phyloP scores from a whole-genome alignment of 2,113 vertebrate species.

The Cromileptes altivelis region DNA sequence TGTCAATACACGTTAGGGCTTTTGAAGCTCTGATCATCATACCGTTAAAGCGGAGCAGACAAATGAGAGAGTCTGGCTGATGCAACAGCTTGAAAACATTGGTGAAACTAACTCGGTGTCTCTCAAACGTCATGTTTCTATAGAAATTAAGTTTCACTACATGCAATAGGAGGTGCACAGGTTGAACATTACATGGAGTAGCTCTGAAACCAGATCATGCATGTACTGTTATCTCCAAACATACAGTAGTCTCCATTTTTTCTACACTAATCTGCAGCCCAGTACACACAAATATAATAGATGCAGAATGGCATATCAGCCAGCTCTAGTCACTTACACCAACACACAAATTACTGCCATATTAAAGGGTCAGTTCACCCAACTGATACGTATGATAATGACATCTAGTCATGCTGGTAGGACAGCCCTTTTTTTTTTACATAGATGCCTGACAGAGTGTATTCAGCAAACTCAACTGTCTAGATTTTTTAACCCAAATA shows the following conservation, averaged over 20 bases:
- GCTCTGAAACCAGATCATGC: constrained; percentile 11
- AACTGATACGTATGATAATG: background rate
- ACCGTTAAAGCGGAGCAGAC: constrained; percentile 62
- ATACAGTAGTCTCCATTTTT: background rate
- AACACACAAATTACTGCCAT: background rate
- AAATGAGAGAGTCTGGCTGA: constrained; percentile 71
- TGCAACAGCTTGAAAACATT: constrained; percentile 78
- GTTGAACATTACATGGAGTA: constrained; percentile 14
- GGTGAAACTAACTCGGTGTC: constrained; percentile 43
- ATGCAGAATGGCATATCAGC: background rate
- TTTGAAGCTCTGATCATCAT: constrained; percentile 72
- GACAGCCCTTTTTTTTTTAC: background rate
- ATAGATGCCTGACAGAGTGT: background rate
- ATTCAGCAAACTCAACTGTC: background rate
- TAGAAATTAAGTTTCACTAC: constrained; percentile 48
- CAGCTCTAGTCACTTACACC: background rate
- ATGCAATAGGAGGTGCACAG: constrained; percentile 11
- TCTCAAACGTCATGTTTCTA: constrained; percentile 61
- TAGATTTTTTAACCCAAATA: background rate
- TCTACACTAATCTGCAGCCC: background rate
- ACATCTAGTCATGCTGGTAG: background rate
- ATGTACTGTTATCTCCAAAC: background rate
- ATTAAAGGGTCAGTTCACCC: background rate
- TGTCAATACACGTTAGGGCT: constrained; percentile 68
- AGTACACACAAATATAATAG: background rate